Conservation (phyloP, 2,888 invertebrate species). For the Isotomurus palustris region DNA sequence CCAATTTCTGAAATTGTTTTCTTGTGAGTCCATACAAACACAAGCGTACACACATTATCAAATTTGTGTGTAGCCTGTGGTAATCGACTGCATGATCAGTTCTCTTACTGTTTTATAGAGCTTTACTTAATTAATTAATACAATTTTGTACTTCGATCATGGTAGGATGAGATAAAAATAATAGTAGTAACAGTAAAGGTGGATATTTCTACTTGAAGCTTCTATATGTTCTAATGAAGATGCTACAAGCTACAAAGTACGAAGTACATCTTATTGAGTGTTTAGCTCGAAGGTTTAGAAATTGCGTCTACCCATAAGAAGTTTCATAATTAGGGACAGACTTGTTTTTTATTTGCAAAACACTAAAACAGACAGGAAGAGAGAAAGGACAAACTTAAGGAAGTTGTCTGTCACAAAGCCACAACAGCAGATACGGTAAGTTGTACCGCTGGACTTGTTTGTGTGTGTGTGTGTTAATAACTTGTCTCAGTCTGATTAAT, state of each 20-base stretch:
- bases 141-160: too few species aligned
- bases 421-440: constrained; percentile 4
- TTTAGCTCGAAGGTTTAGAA: too few species aligned
- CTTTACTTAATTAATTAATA: too few species aligned
- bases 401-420: constrained; percentile 7
- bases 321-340: not conserved
- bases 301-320: too few species aligned
- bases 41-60: not conserved
- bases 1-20: too few species aligned
- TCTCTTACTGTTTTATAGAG: too few species aligned
- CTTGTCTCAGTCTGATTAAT: constrained; percentile 12
- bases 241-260: too few species aligned
- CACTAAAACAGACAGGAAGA: not conserved
- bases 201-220: not conserved
- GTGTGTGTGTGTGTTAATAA: not conserved
- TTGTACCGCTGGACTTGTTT: not conserved
- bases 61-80: not conserved
- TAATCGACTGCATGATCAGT: too few species aligned
- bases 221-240: not conserved
- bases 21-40: not conserved
- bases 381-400: not conserved
- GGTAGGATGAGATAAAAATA: too few species aligned
- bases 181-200: not conserved
- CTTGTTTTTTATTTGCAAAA: not conserved
- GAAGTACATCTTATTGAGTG: too few species aligned